Conservation (phyloP, 1,140 invertebrate species). For the Aphelenchoides fujianensis region DNA sequence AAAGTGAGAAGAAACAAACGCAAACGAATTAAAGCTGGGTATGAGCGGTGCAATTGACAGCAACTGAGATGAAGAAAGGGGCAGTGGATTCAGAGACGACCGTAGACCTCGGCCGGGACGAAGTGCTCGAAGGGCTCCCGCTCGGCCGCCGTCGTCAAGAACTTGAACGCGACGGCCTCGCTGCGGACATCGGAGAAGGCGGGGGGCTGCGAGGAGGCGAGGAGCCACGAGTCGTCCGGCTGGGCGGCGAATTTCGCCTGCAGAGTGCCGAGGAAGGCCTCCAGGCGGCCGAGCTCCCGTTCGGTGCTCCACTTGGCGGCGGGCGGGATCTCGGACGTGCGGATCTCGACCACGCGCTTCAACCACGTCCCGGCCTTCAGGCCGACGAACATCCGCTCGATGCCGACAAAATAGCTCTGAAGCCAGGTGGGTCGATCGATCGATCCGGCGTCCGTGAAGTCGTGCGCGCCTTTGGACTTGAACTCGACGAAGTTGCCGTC, state of each 20-base stretch:
- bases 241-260: neutral
- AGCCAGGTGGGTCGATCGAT: too few relatives aligned
- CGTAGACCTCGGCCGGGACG: neutral
- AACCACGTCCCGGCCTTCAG: neutral
- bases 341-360: neutral
- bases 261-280: neutral
- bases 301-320: neutral
- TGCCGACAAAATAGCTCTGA: neutral
- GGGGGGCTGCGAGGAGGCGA: neutral
- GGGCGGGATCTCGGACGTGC: neutral
- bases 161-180: neutral
- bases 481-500: neutral
- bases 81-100: neutral
- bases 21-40: too few relatives aligned
- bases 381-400: neutral
- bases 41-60: too few relatives aligned
- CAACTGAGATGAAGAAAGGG: too few relatives aligned
- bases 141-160: neutral
- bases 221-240: neutral
- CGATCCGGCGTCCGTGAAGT: neutral
- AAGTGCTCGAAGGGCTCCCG: neutral
- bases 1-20: too few relatives aligned
- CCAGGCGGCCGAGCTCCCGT: neutral
- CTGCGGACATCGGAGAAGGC: too few relatives aligned
- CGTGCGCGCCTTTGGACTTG: neutral